These are phyloP conservation scores for Polypterus bichir DNA, from an alignment of 2,113 vertebrate genomes.

Conservation along the genomic window DNA sequence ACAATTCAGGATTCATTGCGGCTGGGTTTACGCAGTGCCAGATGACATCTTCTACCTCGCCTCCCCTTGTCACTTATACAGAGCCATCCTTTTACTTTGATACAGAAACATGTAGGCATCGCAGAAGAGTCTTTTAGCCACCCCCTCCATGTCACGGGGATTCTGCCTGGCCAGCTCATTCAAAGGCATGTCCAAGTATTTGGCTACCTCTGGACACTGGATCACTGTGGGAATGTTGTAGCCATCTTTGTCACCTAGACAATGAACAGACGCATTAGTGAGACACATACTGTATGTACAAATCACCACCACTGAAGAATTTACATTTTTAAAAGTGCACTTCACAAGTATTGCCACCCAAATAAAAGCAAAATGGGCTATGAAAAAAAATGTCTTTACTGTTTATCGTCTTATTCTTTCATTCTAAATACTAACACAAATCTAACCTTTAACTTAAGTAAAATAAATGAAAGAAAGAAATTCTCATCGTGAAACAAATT, in stretches of 20 bases:
- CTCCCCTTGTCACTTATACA: constrained; percentile 51
- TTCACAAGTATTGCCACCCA: no score
- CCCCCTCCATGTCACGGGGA: constrained; percentile 73
- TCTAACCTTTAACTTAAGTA: no score
- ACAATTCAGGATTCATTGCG: no score
- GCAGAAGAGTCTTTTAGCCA: constrained; percentile 77
- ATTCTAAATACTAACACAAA: no score
- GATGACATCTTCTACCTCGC: constrained; percentile 1
- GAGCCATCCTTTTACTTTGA: constrained; percentile 61
- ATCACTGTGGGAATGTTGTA: constrained; percentile 70
- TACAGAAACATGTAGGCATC: constrained; percentile 86
- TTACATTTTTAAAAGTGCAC: no score
- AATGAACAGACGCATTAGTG: background rate
- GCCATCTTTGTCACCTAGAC: constrained; percentile 56
- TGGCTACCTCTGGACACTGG: constrained; percentile 59
- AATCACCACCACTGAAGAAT: no score
- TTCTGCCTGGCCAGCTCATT: constrained; percentile 49
- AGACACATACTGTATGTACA: background rate
- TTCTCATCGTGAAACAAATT: no score
- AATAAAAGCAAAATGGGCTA: no score
- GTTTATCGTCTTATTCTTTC: no score
- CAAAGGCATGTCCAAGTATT: constrained; percentile 56
- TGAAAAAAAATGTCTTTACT: no score
- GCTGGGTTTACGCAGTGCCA: background rate
- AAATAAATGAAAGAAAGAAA: no score